phyloP scores from a whole-genome alignment of 2,888 invertebrate species.

The Griposia aprilina region DNA sequence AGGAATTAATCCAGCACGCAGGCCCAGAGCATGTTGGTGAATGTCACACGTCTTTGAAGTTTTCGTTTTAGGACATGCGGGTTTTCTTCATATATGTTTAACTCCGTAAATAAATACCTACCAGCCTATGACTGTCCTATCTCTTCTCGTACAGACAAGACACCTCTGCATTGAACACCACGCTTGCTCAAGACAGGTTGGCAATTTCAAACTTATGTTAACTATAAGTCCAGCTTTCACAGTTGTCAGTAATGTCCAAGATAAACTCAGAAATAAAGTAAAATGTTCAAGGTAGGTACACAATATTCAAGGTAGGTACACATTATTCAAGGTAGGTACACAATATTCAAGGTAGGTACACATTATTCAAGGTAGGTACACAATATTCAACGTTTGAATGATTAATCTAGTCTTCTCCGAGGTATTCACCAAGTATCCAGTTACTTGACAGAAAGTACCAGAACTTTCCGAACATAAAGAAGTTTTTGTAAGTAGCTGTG shows the following conservation, averaged over 20 bases:
- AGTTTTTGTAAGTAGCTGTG: conserved; percentile 43
- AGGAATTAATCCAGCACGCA: neutral
- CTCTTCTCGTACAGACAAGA: neutral
- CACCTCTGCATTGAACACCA: neutral
- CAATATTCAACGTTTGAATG: neutral
- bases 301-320: too few relatives aligned
- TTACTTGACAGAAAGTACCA: conserved; percentile 32
- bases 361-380: neutral
- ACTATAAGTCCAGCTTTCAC: neutral
- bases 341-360: neutral
- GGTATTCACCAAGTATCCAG: conserved; percentile 20
- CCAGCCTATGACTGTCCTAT: neutral
- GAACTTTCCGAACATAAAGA: conserved; percentile 26
- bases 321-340: neutral
- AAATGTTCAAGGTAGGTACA: neutral
- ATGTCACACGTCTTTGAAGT: neutral
- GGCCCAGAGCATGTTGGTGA: neutral
- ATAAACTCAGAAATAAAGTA: too few relatives aligned
- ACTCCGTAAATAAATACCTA: neutral
- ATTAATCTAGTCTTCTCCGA: conserved; percentile 10
- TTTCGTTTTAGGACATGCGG: neutral
- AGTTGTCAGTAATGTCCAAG: neutral
- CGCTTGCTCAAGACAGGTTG: neutral
- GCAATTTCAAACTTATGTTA: neutral
- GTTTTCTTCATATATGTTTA: neutral